Evolutionary conservation across 1,140 invertebrate genomes (phyloP).

Genomic region (Temnothorax curvispinosus): DNA sequence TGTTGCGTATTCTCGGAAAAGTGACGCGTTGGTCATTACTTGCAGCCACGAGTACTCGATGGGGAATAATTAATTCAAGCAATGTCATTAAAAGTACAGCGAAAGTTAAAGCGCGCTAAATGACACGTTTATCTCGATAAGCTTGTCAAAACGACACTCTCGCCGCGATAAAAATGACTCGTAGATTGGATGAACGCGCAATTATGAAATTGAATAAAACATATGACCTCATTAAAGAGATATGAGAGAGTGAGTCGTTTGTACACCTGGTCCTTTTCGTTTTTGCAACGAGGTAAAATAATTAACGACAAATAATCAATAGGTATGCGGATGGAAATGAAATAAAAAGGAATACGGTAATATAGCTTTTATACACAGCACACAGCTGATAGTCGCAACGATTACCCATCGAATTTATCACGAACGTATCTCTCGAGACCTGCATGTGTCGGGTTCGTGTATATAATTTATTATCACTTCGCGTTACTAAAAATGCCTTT

Average conservation of each 20-base stretch:
- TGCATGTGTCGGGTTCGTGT: slow-evolving; percentile 41
- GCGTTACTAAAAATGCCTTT: slow-evolving; percentile 74
- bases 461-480: slow-evolving; percentile 73
- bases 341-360: slow-evolving; percentile 33
- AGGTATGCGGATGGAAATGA: neutral
- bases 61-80: slow-evolving; percentile 37
- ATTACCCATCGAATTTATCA: slow-evolving; percentile 73
- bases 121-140: slow-evolving; percentile 34
- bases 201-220: slow-evolving; percentile 34
- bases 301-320: slow-evolving; percentile 31
- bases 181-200: neutral
- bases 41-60: slow-evolving; percentile 43
- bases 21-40: slow-evolving; percentile 58
- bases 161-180: neutral
- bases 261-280: neutral
- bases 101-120: slow-evolving; percentile 36
- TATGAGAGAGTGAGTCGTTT: neutral
- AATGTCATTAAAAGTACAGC: slow-evolving; percentile 35
- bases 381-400: slow-evolving; percentile 25
- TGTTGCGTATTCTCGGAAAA: slow-evolving; percentile 41
- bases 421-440: slow-evolving; percentile 51
- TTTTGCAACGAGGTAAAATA: neutral
- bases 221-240: slow-evolving; percentile 10
- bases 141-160: slow-evolving; percentile 7
- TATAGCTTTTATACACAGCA: neutral